Base-by-base conservation (phyloP, 2,888 invertebrate genomes). In the Scrobipalpa costella region DNA sequence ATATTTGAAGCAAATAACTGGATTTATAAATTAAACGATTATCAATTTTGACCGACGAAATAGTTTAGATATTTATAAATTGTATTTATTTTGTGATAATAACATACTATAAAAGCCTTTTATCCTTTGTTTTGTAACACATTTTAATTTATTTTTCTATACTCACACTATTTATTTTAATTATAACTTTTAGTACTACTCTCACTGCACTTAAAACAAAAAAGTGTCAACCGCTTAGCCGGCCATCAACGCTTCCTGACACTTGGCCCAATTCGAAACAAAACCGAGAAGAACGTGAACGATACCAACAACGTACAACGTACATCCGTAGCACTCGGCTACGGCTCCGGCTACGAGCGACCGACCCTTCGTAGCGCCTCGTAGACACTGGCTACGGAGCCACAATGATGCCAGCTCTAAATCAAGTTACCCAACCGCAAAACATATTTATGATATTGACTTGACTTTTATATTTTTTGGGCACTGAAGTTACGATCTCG, bases 331-430 rank as follows among this genome's bases (percentile, higher is more conserved):
- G 66, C 67, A 63, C 40, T 44, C 17, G 44, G 21, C 38, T 33
- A 34, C 66, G 73, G 78, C 74, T 17, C n/a, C n/a, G n/a, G 75
- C 76, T 79, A 79, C 80, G 78, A 79, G 79, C 81, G 82, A 69
- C 79, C 75, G 77, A 66, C 76, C 69, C 73, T 76, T 72, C 68
- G 67, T 72, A 73, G 66, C 64, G 67, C 68, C 70, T 69, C 72
- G 74, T 72, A 73, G 66, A 72, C 68, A 83, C 86, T 85, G 83
- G 67, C 73, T 75, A 49, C 60, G 49, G 17, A 13, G 1, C 68
- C 67, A 36, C 69, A 57, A 82, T 73, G 83, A 77, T 85, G 67
- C 83, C 84, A 80, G 79, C 73, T 71, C 72, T 66, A 73, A 75
- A 71, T 73, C 62, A 73, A 77, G 80, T 80, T 79, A 78, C 75